Percentiles rank a stretch among this genome's conserved stretches.
Conservation (phyloP, 2,113 vertebrate species). For the Proteles cristata region DNA sequence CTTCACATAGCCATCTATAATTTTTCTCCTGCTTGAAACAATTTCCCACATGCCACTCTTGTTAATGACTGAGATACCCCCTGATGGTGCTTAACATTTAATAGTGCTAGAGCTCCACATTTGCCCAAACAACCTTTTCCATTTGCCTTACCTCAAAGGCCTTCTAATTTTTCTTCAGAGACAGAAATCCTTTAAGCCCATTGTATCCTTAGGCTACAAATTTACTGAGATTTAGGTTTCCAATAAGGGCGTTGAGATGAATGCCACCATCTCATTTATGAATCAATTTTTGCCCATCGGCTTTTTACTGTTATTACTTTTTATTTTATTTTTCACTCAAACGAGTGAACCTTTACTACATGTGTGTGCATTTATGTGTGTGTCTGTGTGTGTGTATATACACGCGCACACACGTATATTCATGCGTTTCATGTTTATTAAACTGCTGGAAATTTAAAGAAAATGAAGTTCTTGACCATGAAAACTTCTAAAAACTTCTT, state of each 20-base stretch:
- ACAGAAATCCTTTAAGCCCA: conserved; percentile 99
- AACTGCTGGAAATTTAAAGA: not conserved
- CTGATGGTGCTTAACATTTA: conserved; percentile 94
- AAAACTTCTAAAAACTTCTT: conserved; percentile 24
- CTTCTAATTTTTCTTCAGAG: conserved; percentile 98
- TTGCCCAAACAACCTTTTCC: conserved; percentile 96
- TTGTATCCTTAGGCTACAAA: conserved; percentile 98
- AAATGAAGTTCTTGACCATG: conserved; percentile 52
- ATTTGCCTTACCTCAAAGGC: conserved; percentile 96
- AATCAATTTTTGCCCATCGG: conserved; percentile 95
- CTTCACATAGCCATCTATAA: conserved; percentile 85
- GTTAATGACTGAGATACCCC: conserved; percentile 94
- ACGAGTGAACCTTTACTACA: conserved; percentile 78
- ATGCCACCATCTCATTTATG: conserved; percentile 97
- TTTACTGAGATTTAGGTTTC: conserved; percentile 99
- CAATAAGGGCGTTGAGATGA: conserved; percentile 96
- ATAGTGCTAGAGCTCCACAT: conserved; percentile 91
- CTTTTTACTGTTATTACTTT: conserved; percentile 92
- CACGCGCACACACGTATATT: not conserved
- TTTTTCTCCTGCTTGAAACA: conserved; percentile 89
- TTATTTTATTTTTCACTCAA: conserved; percentile 89
- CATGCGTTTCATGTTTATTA: not conserved
- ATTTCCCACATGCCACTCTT: conserved; percentile 89
- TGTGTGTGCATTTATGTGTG: conserved; percentile 14
- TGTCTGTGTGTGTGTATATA: not conserved